Base-by-base conservation (phyloP, 2,797 vertebrate genomes). In the Tiaroga cobitis region DNA sequence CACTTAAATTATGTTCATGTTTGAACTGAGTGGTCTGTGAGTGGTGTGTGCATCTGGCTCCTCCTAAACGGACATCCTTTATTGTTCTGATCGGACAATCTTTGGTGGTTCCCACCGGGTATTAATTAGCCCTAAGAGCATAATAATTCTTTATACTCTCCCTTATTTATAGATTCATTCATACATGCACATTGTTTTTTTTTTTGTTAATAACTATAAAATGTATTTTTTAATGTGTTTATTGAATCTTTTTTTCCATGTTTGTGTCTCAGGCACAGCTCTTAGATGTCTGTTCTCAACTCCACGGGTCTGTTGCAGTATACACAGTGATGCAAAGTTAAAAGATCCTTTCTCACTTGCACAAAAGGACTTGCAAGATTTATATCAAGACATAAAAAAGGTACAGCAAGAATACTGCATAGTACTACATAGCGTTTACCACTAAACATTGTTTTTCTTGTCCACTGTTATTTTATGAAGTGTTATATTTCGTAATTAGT, bases 361-460 rank as follows among this genome's bases (percentile, higher is more conserved):
- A 11, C 95, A 97, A 91, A 97, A 94, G 90, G 97, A 99, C 90
- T 91, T 99, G 90, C 96, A 95, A 15, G 95, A 96, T 91, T 94
- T 99, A 82, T 99, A 98, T 82, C 97, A 98, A 11, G 98, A 99
- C 89, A 99, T 99, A 90, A 98, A 95, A 92, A 98, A 97, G 97
- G 98, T 97, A 72, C n/a, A 26, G 2, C 54, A 3, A 34, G n/a
- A 8, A n/a, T 2, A 29, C 3, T 16, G 18, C 8, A 19, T 5
- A 21, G 4, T 32, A 4, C 26, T 32, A 24, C 21, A 19, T 54
- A 26, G 24, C 41, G 16, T 43, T 46, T 26, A 29, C 24, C n/a
- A 3, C n/a, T 18, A 37, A 34, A 37, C 70, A 49, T 29, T 74
- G 26, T 16, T 32, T 72, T 26, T 43, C 5, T 72, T n/a, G 18